phyloP scores from a whole-genome alignment of 2,888 invertebrate species.

The Conops quadrifasciatus region DNA sequence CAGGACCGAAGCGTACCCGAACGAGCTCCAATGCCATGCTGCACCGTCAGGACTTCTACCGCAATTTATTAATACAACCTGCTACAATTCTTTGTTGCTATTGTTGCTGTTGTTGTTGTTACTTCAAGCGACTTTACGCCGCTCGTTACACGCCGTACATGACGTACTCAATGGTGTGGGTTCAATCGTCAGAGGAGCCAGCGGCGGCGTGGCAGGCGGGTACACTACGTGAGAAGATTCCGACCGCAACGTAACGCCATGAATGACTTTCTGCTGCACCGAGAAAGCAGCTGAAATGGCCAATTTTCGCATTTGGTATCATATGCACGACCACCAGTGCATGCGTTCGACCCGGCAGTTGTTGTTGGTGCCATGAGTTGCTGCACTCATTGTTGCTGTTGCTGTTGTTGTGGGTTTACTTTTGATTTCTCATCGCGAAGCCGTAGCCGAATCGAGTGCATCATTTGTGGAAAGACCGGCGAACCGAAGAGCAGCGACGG shows the following conservation, averaged over 20 bases:
- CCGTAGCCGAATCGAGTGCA: neutral
- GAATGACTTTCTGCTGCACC: neutral
- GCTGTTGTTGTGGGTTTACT: neutral
- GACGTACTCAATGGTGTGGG: neutral
- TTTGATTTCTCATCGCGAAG: neutral
- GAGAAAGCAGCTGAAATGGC: neutral
- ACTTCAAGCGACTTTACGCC: neutral
- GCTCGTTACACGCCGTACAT: no score
- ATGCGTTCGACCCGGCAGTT: neutral
- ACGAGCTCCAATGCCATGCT: no score
- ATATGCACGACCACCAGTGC: neutral
- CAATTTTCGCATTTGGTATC: constrained; percentile 19
- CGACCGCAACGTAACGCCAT: neutral
- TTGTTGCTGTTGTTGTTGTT: neutral
- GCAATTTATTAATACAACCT: constrained; percentile 23
- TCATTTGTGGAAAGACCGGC: no score
- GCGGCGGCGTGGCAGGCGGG: neutral
- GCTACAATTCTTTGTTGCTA: constrained; percentile 1
- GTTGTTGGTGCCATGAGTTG: neutral
- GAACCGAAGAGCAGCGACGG: no score
- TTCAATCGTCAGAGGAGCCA: no score
- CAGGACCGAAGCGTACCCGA: neutral
- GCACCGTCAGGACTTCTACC: neutral
- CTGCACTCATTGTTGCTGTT: neutral
- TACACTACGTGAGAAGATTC: neutral